These are phyloP conservation scores for Corynorhinus townsendii DNA, from an alignment of 2,113 vertebrate genomes.

Conservation along the genomic window DNA sequence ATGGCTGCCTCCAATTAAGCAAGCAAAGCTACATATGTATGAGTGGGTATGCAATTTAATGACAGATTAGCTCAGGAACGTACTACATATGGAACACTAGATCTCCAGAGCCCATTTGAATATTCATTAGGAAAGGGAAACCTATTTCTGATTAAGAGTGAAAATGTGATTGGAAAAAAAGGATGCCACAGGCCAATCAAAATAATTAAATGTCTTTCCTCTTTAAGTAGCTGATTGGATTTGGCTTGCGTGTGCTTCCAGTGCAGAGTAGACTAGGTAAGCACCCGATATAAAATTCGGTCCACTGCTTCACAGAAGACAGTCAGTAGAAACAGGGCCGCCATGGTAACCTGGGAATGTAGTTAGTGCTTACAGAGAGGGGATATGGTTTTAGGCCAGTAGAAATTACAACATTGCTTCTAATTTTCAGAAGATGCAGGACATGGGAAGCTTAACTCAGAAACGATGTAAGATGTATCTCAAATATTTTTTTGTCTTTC, in stretches of 20 bases:
- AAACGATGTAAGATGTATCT: background rate
- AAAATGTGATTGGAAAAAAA: background rate
- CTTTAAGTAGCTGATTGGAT: background rate
- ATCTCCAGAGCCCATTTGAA: background rate
- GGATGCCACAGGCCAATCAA: background rate
- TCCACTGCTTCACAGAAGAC: background rate
- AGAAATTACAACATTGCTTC: background rate
- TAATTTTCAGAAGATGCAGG: background rate
- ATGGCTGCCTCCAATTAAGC: background rate
- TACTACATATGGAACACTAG: background rate
- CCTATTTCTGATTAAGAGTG: background rate
- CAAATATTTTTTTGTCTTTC: background rate
- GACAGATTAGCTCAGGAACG: background rate
- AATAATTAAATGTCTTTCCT: background rate
- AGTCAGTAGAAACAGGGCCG: background rate
- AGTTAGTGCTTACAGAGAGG: background rate
- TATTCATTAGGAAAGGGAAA: background rate
- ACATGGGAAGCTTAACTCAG: background rate
- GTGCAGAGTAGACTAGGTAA: background rate
- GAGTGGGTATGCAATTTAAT: background rate
- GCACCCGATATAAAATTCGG: background rate
- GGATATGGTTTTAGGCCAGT: background rate
- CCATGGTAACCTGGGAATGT: background rate
- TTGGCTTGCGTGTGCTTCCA: background rate
- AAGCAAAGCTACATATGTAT: background rate